Percentiles rank a stretch among this genome's conserved stretches.
phyloP scores from a whole-genome alignment of 2,888 invertebrate species.

The Sarcophaga carnaria region DNA sequence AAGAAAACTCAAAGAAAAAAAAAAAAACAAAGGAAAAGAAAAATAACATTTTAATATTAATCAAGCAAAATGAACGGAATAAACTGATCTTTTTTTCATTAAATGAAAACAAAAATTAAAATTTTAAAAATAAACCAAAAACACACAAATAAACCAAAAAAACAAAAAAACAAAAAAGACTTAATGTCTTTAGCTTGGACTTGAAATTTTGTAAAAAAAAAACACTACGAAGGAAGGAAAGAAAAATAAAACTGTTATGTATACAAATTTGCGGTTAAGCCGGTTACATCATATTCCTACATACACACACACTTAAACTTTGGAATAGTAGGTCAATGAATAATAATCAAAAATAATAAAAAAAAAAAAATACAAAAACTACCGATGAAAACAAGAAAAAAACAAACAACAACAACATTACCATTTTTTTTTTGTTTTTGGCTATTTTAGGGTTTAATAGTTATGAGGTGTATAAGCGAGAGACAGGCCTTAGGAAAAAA shows the following conservation, averaged over 20 bases:
- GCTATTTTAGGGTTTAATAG: slow-evolving; percentile 63
- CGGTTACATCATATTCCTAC: slow-evolving; percentile 71
- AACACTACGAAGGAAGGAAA: slow-evolving; percentile 28
- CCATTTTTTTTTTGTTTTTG: slow-evolving; percentile 37
- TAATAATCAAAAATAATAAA: slow-evolving; percentile 50
- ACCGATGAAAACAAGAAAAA: slow-evolving; percentile 22
- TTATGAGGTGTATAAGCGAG: slow-evolving; percentile 7
- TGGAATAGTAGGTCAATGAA: slow-evolving; percentile 74
- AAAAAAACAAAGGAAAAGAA: slow-evolving; percentile 3
- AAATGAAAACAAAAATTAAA: too few species aligned
- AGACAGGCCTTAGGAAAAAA: slow-evolving; percentile 1
- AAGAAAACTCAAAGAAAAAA: too few species aligned
- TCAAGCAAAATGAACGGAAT: slow-evolving; percentile 56
- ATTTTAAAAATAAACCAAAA: neutral
- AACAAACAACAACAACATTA: slow-evolving; percentile 25
- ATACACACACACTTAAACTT: slow-evolving; percentile 49
- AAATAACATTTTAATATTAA: slow-evolving; percentile 43
- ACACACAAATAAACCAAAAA: neutral
- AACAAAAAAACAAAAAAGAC: neutral
- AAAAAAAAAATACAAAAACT: neutral
- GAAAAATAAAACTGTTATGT: slow-evolving; percentile 66
- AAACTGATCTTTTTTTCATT: slow-evolving; percentile 33
- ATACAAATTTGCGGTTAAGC: slow-evolving; percentile 68
- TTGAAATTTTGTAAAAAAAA: slow-evolving; percentile 63
- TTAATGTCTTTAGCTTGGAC: slow-evolving; percentile 56